Evolutionary conservation across 2,113 vertebrate genomes (phyloP), one percentile per base, ranked within the genome.

Genomic region (Hirundichthys speculiger): DNA sequence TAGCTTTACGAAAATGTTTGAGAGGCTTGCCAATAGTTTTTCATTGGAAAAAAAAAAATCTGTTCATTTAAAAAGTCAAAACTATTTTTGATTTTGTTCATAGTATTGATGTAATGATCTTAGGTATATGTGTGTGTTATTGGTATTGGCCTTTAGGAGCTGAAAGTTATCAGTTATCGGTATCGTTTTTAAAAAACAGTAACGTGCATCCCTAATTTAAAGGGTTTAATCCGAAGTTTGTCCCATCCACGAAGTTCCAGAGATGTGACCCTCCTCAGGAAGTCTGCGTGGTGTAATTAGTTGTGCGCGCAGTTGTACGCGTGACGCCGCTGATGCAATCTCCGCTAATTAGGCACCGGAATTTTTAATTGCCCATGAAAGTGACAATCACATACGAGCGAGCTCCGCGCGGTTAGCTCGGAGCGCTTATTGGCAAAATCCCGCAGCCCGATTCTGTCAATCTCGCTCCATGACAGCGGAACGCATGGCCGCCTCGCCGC

Each of bases 401-500:
- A 57, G 49, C 7, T 58, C 22, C 47, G 19, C 24, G 25, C 14
- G 16, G 58, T 38, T 39, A 65, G 42, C 57, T 42, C 24, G 27
- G 46, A 56, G 49, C 51, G 56, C 40, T 68, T 68, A 68, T 47
- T 66, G 73, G 66, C 48, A 59, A 77, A n/a, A 82, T 73, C 52
- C 58, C 42, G 73, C 75, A 79, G 39, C 75, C 80, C 54, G 47
- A 79, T 82, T 87, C 78, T 80, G 78, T 87, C 84, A 84, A 64
- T 86, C 86, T 22, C 21, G 7, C 69, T 75, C 54, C 67, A 49
- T 48, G 62, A 53, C 57, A 60, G 45, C 53, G 64, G 78, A 66
- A 64, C 66, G 56, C 64, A 71, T n/a, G 24, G 55, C 16, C 65
- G 59, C 69, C 62, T 73, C 60, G 22, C 50, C 60, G 69, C n/a